Percentiles rank a stretch among this genome's conserved stretches.
These are phyloP conservation scores for Papilio xuthus DNA, from an alignment of 1,140 invertebrate species.

Conservation along the genomic window DNA sequence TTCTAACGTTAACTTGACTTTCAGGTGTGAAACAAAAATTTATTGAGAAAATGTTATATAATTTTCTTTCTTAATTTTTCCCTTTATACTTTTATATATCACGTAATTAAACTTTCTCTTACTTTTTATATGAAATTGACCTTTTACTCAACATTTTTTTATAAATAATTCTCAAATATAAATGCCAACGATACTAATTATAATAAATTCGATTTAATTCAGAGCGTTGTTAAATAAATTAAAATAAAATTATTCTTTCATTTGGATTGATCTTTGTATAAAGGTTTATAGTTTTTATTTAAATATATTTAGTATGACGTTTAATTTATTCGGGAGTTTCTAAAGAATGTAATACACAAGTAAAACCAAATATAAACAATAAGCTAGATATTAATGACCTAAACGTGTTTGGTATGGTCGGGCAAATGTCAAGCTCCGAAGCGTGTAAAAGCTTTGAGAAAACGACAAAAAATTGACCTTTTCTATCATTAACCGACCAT, in stretches of 20 bases:
- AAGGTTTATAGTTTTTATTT: background rate
- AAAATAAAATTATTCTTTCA: background rate
- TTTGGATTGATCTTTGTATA: background rate
- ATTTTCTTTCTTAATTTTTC: no score
- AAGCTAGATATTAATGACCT: slow-evolving; percentile 35
- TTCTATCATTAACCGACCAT: slow-evolving; percentile 29
- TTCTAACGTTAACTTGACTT: no score
- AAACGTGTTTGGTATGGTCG: slow-evolving; percentile 40
- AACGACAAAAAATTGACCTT: slow-evolving; percentile 49
- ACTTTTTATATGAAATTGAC: background rate
- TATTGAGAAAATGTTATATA: no score
- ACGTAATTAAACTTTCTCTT: background rate
- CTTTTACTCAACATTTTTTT: background rate
- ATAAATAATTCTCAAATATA: background rate
- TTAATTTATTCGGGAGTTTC: background rate
- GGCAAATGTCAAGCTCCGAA: slow-evolving; percentile 47
- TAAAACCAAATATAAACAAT: slow-evolving; percentile 4
- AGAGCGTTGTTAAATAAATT: background rate
- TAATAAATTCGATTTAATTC: background rate
- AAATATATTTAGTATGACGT: background rate
- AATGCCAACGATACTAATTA: slow-evolving; percentile 6
- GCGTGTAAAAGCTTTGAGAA: slow-evolving; percentile 30
- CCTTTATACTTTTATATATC: background rate
- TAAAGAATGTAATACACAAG: background rate
- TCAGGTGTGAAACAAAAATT: no score